These are phyloP conservation scores for Acrocephalus arundinaceus DNA, from an alignment of 2,113 vertebrate genomes.

Conservation along the genomic window DNA sequence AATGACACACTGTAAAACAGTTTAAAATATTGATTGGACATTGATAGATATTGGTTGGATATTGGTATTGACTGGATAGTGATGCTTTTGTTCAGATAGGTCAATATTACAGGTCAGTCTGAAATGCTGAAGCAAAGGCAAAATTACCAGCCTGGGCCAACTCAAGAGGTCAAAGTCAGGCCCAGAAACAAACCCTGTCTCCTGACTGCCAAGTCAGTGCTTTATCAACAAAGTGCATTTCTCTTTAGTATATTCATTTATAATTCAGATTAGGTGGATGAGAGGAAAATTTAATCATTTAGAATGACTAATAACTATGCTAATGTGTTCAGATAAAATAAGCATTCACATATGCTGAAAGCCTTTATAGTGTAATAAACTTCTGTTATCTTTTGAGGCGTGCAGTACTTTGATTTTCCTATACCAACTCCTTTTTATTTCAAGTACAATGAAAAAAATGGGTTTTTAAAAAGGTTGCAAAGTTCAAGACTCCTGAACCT, in stretches of 20 bases:
- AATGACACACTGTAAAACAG: not conserved
- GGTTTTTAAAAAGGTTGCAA: not conserved
- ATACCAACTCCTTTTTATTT: conserved; percentile 25
- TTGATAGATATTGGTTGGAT: not conserved
- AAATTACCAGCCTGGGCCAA: not conserved
- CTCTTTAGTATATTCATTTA: conserved; percentile 46
- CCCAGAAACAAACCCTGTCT: not conserved
- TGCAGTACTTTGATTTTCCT: conserved; percentile 45
- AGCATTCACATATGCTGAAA: conserved; percentile 46
- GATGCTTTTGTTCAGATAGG: not conserved
- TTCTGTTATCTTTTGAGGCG: conserved; percentile 42
- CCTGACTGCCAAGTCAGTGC: not conserved
- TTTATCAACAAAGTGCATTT: not conserved
- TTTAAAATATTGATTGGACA: not conserved
- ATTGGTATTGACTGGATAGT: not conserved
- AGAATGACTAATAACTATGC: conserved; percentile 63
- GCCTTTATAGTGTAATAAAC: conserved; percentile 51
- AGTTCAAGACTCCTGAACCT: not conserved
- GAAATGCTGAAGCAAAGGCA: not conserved
- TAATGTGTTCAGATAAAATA: conserved; percentile 63
- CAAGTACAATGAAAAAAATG: not conserved
- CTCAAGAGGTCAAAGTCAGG: not conserved
- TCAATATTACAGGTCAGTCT: not conserved
- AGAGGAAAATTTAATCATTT: conserved; percentile 44
- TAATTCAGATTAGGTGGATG: conserved; percentile 54